Percentiles rank a stretch among this genome's conserved stretches.
Conservation (phyloP, 1,140 invertebrate species). For the Laupala kohalensis region DNA sequence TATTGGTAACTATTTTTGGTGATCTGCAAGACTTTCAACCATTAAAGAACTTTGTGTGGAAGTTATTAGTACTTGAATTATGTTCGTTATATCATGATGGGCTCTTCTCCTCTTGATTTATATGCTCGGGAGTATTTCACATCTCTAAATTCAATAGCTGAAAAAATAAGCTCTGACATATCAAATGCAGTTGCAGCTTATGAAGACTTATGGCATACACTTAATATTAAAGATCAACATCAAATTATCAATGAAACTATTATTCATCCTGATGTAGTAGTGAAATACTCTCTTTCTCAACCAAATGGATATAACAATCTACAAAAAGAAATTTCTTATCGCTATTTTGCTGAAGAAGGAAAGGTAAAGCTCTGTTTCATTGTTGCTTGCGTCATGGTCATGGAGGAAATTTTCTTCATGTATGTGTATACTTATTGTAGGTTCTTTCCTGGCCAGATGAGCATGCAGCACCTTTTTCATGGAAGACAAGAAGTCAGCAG, state of each 20-base stretch:
- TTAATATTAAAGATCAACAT: slow-evolving; percentile 51
- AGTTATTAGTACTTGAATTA: too few species aligned
- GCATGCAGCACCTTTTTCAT: slow-evolving; percentile 64
- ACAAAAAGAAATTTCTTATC: not conserved
- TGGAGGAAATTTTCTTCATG: not conserved
- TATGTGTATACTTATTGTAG: slow-evolving; percentile 18
- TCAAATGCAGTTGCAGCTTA: slow-evolving; percentile 49
- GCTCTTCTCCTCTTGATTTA: not conserved
- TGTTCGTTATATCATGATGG: slow-evolving; percentile 2
- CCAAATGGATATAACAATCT: not conserved
- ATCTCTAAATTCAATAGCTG: slow-evolving; percentile 50
- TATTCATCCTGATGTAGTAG: slow-evolving; percentile 53
- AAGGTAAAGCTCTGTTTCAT: not conserved
- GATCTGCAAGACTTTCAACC: too few species aligned
- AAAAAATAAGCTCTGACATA: slow-evolving; percentile 53
- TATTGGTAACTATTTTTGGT: too few species aligned
- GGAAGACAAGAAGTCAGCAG: slow-evolving; percentile 63
- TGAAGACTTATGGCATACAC: slow-evolving; percentile 51
- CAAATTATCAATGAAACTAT: slow-evolving; percentile 61
- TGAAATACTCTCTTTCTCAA: slow-evolving; percentile 45
- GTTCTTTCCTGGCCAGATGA: slow-evolving; percentile 49
- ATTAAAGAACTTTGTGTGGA: too few species aligned
- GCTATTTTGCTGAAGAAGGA: not conserved
- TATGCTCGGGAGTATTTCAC: slow-evolving; percentile 54
- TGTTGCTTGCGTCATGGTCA: not conserved